Base-by-base conservation (phyloP, 2,113 vertebrate species). In the Mus spicilegus region DNA sequence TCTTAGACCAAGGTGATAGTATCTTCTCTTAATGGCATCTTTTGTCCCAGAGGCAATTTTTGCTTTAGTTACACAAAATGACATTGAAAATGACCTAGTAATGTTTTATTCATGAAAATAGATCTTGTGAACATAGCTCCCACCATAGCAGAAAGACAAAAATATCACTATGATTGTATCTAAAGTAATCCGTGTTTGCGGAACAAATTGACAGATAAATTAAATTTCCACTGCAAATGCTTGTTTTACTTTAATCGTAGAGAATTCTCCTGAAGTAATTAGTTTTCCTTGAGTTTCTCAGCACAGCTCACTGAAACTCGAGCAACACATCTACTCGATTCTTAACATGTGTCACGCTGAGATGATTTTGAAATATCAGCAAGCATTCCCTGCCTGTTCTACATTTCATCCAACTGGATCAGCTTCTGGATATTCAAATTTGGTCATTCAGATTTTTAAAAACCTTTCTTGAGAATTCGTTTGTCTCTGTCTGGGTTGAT, bases 91-190 rank as follows among this genome's bases (percentile, higher is more conserved):
- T 96, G 87, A 58, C 36, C 95, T 73, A 86, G 77, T 90, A 56
- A 98, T 98, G 89, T 98, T 98, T 99, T 98, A 98, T 98, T 98
- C 98, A 98, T 97, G 96, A 78, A 1, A 67, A 92, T 20, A 28
- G 93, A 98, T 92, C 97, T 96, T 93, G 87, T 96, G 93, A 96
- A 49, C 89, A 95, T 87, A 94, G 96, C 90, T 96, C 96, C 90
- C 94, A 88, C 86, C 94, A 93, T 17, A 94, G 93, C 42, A 94
- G 95, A 97, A 94, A 97, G 95, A 94, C 82, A 93, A 97, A 98
- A 98, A 96, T 95, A 97, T 94, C 69, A 0, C 93, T 80, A 72
- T 54, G 49, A 92, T 24, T 77, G 26, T 33, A 97, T 90, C 96
- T 97, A 93, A 89, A 97, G 96, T 95, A 92, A 97, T 97, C 95